phyloP scores from a whole-genome alignment of 2,888 invertebrate species.

The Lochmaea crataegi region DNA sequence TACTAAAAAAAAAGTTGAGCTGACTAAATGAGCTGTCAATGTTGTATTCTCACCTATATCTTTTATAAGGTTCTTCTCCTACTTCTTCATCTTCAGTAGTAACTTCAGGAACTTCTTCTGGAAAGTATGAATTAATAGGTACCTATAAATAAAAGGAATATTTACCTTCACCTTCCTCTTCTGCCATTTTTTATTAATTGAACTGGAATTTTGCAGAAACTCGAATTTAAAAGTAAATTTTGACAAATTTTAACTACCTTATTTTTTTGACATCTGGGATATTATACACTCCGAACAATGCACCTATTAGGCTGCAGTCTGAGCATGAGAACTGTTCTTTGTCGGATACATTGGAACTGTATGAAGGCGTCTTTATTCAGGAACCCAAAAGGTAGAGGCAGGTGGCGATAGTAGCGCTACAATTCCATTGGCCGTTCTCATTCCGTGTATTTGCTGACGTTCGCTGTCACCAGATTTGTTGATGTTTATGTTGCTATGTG shows the following conservation, averaged over 20 bases:
- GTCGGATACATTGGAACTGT: too few relatives aligned
- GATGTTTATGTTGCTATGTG: too few relatives aligned
- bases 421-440: too few relatives aligned
- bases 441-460: too few relatives aligned
- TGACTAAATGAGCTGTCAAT: background rate
- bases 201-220: background rate
- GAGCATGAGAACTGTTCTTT: too few relatives aligned
- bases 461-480: too few relatives aligned
- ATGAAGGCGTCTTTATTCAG: too few relatives aligned
- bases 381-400: too few relatives aligned
- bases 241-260: background rate
- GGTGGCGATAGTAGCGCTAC: too few relatives aligned
- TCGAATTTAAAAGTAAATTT: background rate
- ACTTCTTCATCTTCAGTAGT: constrained; percentile 7
- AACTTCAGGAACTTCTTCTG: background rate
- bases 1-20: constrained; percentile 31
- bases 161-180: background rate
- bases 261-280: background rate
- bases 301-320: too few relatives aligned
- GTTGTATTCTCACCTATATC: constrained; percentile 1
- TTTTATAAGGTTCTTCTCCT: background rate
- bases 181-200: background rate
- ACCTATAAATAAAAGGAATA: background rate
- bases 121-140: background rate
- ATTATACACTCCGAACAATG: too few relatives aligned